Evolutionary conservation across 2,888 invertebrate genomes (phyloP).

Genomic region (Meiosimyza decipiens): DNA sequence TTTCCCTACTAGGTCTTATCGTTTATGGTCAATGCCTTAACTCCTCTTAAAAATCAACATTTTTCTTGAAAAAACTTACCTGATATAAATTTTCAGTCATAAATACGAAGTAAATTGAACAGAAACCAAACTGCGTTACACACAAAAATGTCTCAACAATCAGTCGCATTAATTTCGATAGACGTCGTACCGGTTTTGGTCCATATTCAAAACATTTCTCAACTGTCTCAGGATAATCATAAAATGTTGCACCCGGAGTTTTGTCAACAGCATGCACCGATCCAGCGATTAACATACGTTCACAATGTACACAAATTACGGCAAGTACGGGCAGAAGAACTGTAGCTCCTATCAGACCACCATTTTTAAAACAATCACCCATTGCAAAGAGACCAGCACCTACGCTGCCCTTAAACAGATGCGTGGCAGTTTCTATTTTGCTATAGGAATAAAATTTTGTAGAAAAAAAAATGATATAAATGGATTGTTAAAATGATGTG

Average conservation of each 20-base stretch:
- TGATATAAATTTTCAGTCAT: slow-evolving; percentile 86
- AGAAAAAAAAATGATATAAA: background rate
- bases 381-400: slow-evolving; percentile 96
- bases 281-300: slow-evolving; percentile 80
- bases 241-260: slow-evolving; percentile 68
- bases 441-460: slow-evolving; percentile 66
- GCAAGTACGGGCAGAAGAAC: slow-evolving; percentile 84
- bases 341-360: slow-evolving; percentile 85
- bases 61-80: slow-evolving; percentile 52
- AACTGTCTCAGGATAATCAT: slow-evolving; percentile 85
- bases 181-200: slow-evolving; percentile 70
- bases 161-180: slow-evolving; percentile 75
- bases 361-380: slow-evolving; percentile 92
- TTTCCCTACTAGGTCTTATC: too few species aligned
- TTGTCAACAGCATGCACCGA: slow-evolving; percentile 56
- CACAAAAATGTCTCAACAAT: slow-evolving; percentile 88
- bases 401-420: slow-evolving; percentile 93
- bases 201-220: slow-evolving; percentile 83
- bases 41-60: background rate
- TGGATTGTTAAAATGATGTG: background rate
- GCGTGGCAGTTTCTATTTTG: slow-evolving; percentile 86
- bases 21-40: too few species aligned
- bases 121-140: slow-evolving; percentile 96
- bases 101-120: slow-evolving; percentile 96
- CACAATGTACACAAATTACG: slow-evolving; percentile 90